Evolutionary conservation across 2,888 invertebrate species (phyloP).

Genomic region (Drosophila glabriapex): DNA sequence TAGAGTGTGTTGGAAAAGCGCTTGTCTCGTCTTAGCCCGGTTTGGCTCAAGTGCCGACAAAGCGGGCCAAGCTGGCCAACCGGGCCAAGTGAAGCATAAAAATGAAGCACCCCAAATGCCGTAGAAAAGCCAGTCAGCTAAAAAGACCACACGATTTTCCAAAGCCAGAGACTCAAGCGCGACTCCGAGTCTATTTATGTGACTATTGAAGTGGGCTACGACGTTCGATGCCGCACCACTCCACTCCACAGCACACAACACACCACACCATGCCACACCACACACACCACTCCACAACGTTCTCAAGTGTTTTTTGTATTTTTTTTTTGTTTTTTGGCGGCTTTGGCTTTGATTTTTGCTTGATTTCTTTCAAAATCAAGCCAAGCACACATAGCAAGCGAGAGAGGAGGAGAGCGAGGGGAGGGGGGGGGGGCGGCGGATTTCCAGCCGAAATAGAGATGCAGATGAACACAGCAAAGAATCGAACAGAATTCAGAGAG

Average conservation of each 20-base stretch:
- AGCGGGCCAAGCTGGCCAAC: constrained; percentile 28
- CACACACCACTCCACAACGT: constrained; percentile 16
- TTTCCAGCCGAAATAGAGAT: constrained; percentile 68
- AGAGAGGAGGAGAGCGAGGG: neutral
- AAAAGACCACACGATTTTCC: constrained; percentile 68
- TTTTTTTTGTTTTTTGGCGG: constrained; percentile 66
- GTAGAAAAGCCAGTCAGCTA: constrained; percentile 28
- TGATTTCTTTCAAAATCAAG: constrained; percentile 83
- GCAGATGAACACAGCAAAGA: constrained; percentile 51
- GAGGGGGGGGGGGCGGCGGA: constrained; percentile 10
- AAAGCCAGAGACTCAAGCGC: constrained; percentile 60
- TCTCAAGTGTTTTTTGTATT: constrained; percentile 24
- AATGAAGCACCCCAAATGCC: constrained; percentile 63
- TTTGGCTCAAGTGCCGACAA: constrained; percentile 70
- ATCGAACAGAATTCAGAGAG: constrained; percentile 25
- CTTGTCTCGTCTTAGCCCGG: constrained; percentile 26
- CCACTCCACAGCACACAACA: neutral
- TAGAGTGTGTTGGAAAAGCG: constrained; percentile 47
- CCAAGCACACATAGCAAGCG: constrained; percentile 13
- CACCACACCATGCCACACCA: constrained; percentile 11
- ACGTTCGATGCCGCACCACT: constrained; percentile 20
- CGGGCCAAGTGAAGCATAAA: constrained; percentile 72
- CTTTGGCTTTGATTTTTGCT: constrained; percentile 84
- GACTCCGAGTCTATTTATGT: constrained; percentile 77
- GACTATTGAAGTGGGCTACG: constrained; percentile 73